Base-by-base conservation (phyloP, 2,797 vertebrate species). In the Sternotherus odoratus region DNA sequence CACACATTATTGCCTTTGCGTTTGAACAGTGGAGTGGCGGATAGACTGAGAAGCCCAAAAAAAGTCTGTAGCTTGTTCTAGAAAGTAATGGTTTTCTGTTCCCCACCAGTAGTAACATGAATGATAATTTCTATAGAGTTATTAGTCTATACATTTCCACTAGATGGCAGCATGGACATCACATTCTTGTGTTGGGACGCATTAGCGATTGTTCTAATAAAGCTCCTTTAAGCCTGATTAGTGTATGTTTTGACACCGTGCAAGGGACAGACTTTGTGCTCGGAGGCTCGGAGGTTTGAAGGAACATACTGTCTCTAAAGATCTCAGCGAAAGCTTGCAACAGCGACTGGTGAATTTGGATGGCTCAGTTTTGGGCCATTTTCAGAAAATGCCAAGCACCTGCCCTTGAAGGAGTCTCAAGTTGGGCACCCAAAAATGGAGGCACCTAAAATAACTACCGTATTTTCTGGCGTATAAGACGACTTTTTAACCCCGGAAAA, bases 251-350 rank as follows among this genome's bases (percentile, higher is more conserved):
- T 56, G 39, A 19, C 63, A 57, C 4, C 5, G 5, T 11, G 8
- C 84, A 49, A 75, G 0, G 39, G 9, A 4, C 5, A 4, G 10
- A n/a, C 19, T 69, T 86, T 57, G 77, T 85, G 15, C 74, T 92
- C n/a, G 54, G 19, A 1, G 21, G 39, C 8, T 30, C 5, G 3
- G 30, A 79, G 49, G 30, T 12, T 83, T 36, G 36, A 91, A 75
- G 66, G 53, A 66, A 66, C 43, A 1, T 0, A 0, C 33, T 7
- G 54, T 87, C 33, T 56, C 5, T 2, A 1, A 48, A 30, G 8
- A n/a, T 80, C 36, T 92, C 21, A 8, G 43, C 28, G 30, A 69
- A 63, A 91, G 72, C 2, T 72, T 46, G 49, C 8, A 17, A 39
- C 21, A 8, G 43, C 6, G 43, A 43, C 43, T 24, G 36, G 82